Conservation (phyloP, 2,888 invertebrate species). For the Amblyjoppa proteus region DNA sequence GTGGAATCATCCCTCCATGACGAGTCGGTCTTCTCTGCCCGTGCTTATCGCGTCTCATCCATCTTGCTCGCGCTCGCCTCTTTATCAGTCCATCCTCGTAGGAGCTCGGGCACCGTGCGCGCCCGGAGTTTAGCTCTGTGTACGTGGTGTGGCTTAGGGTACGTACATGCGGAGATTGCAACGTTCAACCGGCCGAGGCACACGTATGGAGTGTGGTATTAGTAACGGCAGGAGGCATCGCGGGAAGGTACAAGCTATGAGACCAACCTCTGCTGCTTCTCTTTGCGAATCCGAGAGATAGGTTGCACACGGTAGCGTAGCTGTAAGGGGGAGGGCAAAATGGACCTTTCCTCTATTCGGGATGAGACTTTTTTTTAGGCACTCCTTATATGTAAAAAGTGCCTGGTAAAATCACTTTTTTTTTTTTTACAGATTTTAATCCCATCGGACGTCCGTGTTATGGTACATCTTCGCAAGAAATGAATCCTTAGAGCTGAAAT, state of each 20-base stretch:
- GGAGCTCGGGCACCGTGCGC: slow-evolving; percentile 38
- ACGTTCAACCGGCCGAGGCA: background rate
- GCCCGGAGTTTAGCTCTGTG: background rate
- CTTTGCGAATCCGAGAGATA: background rate
- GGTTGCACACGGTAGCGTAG: background rate
- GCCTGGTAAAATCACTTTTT: too few species aligned
- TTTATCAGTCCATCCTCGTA: slow-evolving; percentile 72
- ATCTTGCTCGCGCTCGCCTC: slow-evolving; percentile 73
- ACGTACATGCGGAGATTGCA: background rate
- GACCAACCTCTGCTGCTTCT: background rate
- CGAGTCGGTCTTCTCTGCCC: slow-evolving; percentile 64
- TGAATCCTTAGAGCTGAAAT: too few species aligned
- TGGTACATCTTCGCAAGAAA: too few species aligned
- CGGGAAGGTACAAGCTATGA: background rate
- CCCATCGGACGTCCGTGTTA: too few species aligned
- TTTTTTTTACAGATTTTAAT: too few species aligned
- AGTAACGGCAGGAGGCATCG: background rate
- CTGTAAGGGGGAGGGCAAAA: background rate
- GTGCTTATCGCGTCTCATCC: slow-evolving; percentile 76
- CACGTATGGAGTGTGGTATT: background rate
- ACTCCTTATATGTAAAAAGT: too few species aligned
- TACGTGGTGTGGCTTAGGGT: background rate
- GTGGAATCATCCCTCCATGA: slow-evolving; percentile 68
- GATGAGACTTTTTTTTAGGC: background rate
- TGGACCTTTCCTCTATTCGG: background rate